Evolutionary conservation across 2,888 invertebrate species (phyloP), one percentile per base, ranked within the genome.

Genomic region (Euplagia quadripunctaria): DNA sequence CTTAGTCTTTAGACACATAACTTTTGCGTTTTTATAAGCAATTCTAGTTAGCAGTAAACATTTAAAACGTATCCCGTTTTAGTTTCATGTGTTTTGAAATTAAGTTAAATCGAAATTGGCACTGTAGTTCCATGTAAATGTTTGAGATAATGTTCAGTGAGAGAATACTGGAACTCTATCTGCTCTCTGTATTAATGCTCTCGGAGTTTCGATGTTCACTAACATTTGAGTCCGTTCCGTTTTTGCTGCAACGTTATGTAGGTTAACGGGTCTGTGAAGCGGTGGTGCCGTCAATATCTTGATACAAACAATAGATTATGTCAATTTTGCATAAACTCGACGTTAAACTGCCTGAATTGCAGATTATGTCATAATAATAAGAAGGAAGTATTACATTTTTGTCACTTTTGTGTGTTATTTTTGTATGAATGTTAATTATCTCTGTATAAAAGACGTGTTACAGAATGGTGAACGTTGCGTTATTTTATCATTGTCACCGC

Each of bases 171-270:
- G n/a, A n/a, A 9, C 43, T 70, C 55, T n/a, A 43, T 61, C 61
- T 61, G 61, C 14, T 61, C 20, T 61, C 31, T 31, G 31, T 7
- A 7, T 43, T 49, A n/a, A 51, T 31, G 20, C 17, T 42, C 64
- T n/a, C n/a, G 5, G 41, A 55, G 42, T 55, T 64, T 70, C 20
- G 31, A 65, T 64, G n/a, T 65, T 42, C 12, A 20, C 49, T 64
- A 16, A 49, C 51, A 52, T 65, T 65, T 41, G n/a, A 51, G 41
- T 63, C 12, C 41, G 65, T 58, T 49, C 55, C 46, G 58, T 71
- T 71, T 58, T 58, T 64, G 17, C 31, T 58, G 55, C 71, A 20
- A 49, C 55, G 17, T 17, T 55, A 58, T 46, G 43, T 43, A 58
- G 46, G 31, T 58, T 55, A 49, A 51, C 31, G 49, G 31, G n/a